phyloP scores from a whole-genome alignment of 2,113 vertebrate genomes.

The human region GRCh38 chr4:18382501-18383000 shows the following conservation, averaged over 20 bases:
- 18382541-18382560: not conserved
- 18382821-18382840: not conserved
- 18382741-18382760: not conserved
- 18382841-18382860: not conserved
- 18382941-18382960: not conserved
- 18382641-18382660: not conserved
- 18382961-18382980: not conserved
- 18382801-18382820: not conserved
- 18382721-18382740: not conserved
- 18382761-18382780: not conserved
- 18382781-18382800: not conserved
- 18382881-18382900: not conserved
- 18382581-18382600: not conserved
- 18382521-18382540: not conserved
- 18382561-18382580: not conserved
- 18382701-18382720: not conserved
- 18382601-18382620: not conserved
- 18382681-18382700: not conserved
- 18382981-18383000: not conserved
- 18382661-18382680: not conserved
- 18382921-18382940: not conserved
- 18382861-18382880: not conserved
- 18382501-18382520: not conserved
- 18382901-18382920: not conserved
- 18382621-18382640: slow-evolving; percentile 8